Percentiles rank a stretch among this genome's conserved stretches.
phyloP scores from a whole-genome alignment of 1,140 invertebrate genomes.

The Cyclargus thomasi region DNA sequence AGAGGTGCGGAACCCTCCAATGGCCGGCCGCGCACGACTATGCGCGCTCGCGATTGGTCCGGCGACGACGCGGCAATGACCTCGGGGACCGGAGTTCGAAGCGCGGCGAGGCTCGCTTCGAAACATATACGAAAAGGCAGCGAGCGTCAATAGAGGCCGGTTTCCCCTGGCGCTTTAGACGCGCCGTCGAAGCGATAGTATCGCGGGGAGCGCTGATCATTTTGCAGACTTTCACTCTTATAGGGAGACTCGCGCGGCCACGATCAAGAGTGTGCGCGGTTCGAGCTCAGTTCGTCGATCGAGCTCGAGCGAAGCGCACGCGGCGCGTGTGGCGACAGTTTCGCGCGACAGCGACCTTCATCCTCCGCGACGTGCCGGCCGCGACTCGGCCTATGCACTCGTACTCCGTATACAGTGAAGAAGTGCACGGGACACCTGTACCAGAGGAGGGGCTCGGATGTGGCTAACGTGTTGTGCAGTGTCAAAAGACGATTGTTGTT shows the following conservation, averaged over 20 bases:
- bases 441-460: slow-evolving; percentile 50
- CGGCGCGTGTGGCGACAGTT: slow-evolving; percentile 51
- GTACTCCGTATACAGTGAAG: slow-evolving; percentile 53
- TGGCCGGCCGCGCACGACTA: slow-evolving; percentile 56
- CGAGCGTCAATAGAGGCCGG: slow-evolving; percentile 50
- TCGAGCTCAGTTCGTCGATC: slow-evolving; percentile 67
- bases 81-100: slow-evolving; percentile 74
- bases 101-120: slow-evolving; percentile 68
- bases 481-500: slow-evolving; percentile 43
- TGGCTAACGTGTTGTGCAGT: slow-evolving; percentile 65
- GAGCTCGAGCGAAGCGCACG: slow-evolving; percentile 69
- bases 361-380: slow-evolving; percentile 57
- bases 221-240: slow-evolving; percentile 77
- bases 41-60: slow-evolving; percentile 64
- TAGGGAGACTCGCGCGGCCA: slow-evolving; percentile 51
- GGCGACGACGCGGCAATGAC: slow-evolving; percentile 72
- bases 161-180: slow-evolving; percentile 48
- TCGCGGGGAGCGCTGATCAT: slow-evolving; percentile 66
- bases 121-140: slow-evolving; percentile 57
- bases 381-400: slow-evolving; percentile 55
- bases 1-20: slow-evolving; percentile 51
- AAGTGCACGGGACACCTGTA: slow-evolving; percentile 47
- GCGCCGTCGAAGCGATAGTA: slow-evolving; percentile 61
- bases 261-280: slow-evolving; percentile 62
- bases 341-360: slow-evolving; percentile 64